Conservation (phyloP, 64 coral and sea anemone genomes). For the Montipora foliosa region DNA sequence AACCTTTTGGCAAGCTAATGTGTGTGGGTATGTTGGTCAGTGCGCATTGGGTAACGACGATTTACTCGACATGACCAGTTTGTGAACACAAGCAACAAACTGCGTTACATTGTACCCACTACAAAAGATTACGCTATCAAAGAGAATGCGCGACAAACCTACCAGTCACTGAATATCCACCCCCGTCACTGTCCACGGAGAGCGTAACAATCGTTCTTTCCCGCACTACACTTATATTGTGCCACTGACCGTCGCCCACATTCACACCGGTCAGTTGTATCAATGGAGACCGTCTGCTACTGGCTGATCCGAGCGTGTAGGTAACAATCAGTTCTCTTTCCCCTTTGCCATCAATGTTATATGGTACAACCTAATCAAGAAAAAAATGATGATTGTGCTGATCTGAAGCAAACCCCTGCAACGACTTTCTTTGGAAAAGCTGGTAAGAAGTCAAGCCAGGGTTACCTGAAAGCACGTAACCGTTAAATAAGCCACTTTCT, state of each 20-base stretch:
- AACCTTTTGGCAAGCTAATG: too few relatives aligned
- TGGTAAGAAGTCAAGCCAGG: too few relatives aligned
- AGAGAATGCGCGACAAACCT: not conserved
- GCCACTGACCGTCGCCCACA: slow-evolving; percentile 88
- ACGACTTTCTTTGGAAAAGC: too few relatives aligned
- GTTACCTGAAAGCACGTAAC: too few relatives aligned
- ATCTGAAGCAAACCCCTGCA: too few relatives aligned
- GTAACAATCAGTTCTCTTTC: slow-evolving; percentile 63
- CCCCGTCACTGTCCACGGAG: slow-evolving; percentile 61
- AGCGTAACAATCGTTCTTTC: slow-evolving; percentile 64
- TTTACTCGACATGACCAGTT: too few relatives aligned
- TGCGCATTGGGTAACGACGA: too few relatives aligned
- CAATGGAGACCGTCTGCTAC: not conserved
- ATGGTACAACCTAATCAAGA: slow-evolving; percentile 8
- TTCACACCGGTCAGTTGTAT: slow-evolving; percentile 61
- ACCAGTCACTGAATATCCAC: slow-evolving; percentile 64
- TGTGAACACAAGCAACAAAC: too few relatives aligned
- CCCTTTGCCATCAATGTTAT: not conserved
- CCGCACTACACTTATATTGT: slow-evolving; percentile 69
- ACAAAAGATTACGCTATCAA: not conserved
- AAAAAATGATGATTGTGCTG: not conserved
- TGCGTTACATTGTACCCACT: not conserved
- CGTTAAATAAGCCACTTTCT: too few relatives aligned
- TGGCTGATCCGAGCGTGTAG: slow-evolving; percentile 72
- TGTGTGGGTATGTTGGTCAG: too few relatives aligned